Conservation (phyloP, 2,888 invertebrate species). For the Calephelis perditalis region DNA sequence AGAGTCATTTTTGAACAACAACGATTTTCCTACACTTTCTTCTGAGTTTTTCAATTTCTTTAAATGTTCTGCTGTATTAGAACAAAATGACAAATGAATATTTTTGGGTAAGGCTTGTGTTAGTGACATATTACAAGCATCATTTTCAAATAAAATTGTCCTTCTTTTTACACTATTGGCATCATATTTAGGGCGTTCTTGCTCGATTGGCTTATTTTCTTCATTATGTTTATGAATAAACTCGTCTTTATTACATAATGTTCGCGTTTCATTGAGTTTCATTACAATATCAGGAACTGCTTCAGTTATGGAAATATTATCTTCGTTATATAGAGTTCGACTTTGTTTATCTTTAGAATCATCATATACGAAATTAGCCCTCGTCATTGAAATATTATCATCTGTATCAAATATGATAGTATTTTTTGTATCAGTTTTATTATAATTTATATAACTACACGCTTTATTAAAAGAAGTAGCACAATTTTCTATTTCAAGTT, state of each 20-base stretch:
- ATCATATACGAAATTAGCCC: background rate
- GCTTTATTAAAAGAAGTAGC: too few relatives aligned
- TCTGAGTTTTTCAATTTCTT: constrained; percentile 19
- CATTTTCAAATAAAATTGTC: constrained; percentile 31
- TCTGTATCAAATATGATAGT: too few relatives aligned
- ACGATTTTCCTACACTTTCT: constrained; percentile 28
- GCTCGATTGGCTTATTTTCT: too few relatives aligned
- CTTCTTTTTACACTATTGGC: constrained; percentile 25
- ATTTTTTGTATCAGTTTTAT: too few relatives aligned
- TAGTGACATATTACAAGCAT: constrained; percentile 32
- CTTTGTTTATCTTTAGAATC: background rate
- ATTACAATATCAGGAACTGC: background rate
- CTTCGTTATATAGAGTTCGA: background rate
- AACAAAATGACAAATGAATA: constrained; percentile 14
- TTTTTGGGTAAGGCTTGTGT: constrained; percentile 28
- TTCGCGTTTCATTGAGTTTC: background rate
- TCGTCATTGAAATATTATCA: too few relatives aligned
- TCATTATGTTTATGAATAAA: too few relatives aligned
- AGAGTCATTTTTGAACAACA: constrained; percentile 30
- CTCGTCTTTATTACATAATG: background rate
- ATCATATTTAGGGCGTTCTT: too few relatives aligned
- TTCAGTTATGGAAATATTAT: background rate
- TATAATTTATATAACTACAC: background rate
- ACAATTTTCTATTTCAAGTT: background rate
- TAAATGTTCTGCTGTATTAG: constrained; percentile 27